These are phyloP conservation scores for Sebastes nivosus DNA, from an alignment of 2,797 vertebrate species.

Conservation along the genomic window DNA sequence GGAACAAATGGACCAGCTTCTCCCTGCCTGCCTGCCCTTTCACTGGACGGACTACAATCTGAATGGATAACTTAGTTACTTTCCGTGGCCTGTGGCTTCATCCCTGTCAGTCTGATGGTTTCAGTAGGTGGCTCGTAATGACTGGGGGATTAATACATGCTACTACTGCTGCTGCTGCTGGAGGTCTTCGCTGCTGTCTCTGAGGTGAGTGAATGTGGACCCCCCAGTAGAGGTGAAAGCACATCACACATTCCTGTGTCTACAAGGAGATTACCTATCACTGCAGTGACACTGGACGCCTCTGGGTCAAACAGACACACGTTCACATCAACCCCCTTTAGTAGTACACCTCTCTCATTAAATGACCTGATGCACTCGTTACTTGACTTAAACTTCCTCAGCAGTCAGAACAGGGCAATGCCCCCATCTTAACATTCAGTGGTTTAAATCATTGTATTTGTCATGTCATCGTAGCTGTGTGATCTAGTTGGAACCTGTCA, in stretches of 20 bases:
- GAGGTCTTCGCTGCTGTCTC: constrained; percentile 48
- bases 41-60: constrained; percentile 46
- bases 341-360: not conserved
- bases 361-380: not conserved
- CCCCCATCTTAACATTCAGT: not conserved
- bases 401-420: not conserved
- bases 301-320: constrained; percentile 40
- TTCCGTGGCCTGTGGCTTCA: constrained; percentile 49
- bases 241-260: constrained; percentile 70
- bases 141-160: constrained; percentile 28
- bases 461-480: not conserved
- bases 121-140: constrained; percentile 55
- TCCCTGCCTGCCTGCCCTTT: constrained; percentile 46
- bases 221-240: constrained; percentile 70
- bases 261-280: constrained; percentile 74
- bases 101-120: constrained; percentile 65
- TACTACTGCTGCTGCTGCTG: constrained; percentile 62
- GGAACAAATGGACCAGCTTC: constrained; percentile 61
- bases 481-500: constrained; percentile 38
- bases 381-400: not conserved
- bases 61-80: constrained; percentile 75
- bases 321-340: constrained; percentile 2
- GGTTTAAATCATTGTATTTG: not conserved
- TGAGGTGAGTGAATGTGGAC: constrained; percentile 68
- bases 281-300: constrained; percentile 29